Evolutionary conservation across 2,113 vertebrate genomes (phyloP).

Genomic region (Hippocampus zosterae): DNA sequence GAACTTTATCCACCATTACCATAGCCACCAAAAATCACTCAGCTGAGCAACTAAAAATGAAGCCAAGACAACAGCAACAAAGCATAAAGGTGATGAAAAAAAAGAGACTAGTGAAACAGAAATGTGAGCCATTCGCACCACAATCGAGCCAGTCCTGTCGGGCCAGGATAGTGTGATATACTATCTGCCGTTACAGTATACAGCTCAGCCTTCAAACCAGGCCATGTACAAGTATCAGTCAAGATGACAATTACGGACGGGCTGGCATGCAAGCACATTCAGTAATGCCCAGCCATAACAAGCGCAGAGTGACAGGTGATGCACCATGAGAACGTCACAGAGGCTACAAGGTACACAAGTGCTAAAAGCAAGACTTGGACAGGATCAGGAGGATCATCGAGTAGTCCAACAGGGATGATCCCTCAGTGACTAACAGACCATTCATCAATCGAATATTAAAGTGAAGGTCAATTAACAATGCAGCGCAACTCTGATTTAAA

Average conservation of each 20-base stretch:
- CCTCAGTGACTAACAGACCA: neutral
- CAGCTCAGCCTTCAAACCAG: constrained; percentile 25
- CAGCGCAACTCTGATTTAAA: too few relatives aligned
- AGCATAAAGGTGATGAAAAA: constrained; percentile 10
- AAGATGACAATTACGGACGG: constrained; percentile 38
- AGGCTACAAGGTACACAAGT: constrained; percentile 29
- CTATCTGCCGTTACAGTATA: constrained; percentile 28
- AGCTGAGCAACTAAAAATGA: constrained; percentile 11
- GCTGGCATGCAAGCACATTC: constrained; percentile 8
- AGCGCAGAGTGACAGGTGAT: constrained; percentile 37
- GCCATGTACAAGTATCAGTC: constrained; percentile 42
- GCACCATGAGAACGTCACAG: constrained; percentile 48
- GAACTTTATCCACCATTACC: neutral
- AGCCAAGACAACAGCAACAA: constrained; percentile 12
- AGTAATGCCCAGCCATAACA: constrained; percentile 27
- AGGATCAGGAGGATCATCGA: neutral
- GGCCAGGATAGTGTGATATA: constrained; percentile 25
- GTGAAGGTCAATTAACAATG: too few relatives aligned
- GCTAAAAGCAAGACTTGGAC: constrained; percentile 23
- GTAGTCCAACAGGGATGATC: neutral
- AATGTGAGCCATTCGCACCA: constrained; percentile 11
- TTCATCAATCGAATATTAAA: neutral
- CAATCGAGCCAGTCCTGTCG: neutral
- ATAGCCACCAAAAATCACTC: constrained; percentile 9
- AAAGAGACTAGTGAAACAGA: constrained; percentile 13